Conservation (phyloP, 2,113 vertebrate genomes). For the Garra rufa region DNA sequence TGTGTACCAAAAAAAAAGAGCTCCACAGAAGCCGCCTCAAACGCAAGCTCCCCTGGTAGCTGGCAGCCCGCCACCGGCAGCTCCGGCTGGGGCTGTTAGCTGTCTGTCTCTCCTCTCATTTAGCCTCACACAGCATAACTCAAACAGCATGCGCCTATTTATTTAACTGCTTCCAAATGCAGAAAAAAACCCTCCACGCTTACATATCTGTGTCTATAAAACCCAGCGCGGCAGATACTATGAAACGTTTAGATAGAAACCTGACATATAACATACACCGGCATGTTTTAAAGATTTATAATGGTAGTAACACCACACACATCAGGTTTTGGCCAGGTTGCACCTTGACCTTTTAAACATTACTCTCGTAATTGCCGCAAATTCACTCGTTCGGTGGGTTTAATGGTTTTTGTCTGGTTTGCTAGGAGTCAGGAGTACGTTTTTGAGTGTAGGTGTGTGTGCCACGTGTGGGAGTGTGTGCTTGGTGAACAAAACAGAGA, state of each 20-base stretch:
- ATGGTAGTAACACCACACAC: neutral
- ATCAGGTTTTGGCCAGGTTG: constrained; percentile 1
- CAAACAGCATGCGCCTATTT: constrained; percentile 49
- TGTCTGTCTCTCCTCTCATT: constrained; percentile 50
- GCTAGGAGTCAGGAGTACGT: constrained; percentile 21
- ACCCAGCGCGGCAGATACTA: neutral
- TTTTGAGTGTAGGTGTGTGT: constrained; percentile 49
- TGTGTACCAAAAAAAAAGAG: constrained; percentile 31
- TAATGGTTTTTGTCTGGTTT: constrained; percentile 56
- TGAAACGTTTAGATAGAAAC: neutral
- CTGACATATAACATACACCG: neutral
- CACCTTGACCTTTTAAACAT: constrained; percentile 48
- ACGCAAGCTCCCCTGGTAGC: constrained; percentile 35
- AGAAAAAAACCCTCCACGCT: constrained; percentile 25
- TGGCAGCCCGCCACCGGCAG: constrained; percentile 55
- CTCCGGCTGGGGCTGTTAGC: constrained; percentile 53
- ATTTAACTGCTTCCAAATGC: constrained; percentile 42
- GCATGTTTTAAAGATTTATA: neutral
- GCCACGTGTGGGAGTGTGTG: constrained; percentile 52
- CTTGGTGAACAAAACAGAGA: constrained; percentile 47
- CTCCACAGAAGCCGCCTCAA: constrained; percentile 55
- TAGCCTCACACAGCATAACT: constrained; percentile 47
- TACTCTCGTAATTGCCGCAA: constrained; percentile 43
- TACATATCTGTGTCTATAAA: constrained; percentile 36
- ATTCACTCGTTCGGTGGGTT: constrained; percentile 52